A percentile compares a stretch with the other conserved stretches of the same genome.
Conservation (phyloP, 2,888 invertebrate species). For the Aradus depressus region DNA sequence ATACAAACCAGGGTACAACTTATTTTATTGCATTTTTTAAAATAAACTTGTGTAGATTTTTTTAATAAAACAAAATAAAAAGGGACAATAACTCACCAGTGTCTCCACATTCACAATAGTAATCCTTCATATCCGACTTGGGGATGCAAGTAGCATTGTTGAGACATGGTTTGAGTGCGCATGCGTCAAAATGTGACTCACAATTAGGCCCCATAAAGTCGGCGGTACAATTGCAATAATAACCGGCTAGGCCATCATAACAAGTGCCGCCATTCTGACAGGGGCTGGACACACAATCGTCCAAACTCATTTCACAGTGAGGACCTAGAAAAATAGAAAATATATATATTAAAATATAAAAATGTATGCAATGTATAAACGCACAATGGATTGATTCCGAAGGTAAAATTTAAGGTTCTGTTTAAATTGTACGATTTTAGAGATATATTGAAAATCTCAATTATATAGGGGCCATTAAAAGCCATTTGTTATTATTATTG, state of each 20-base stretch:
- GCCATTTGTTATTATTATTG: too few relatives aligned
- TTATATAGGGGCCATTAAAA: too few relatives aligned
- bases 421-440: too few relatives aligned
- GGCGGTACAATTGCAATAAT: conserved; percentile 46
- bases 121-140: conserved; percentile 38
- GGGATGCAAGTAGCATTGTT: conserved; percentile 51
- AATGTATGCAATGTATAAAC: too few relatives aligned
- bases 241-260: conserved; percentile 42
- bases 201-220: conserved; percentile 48
- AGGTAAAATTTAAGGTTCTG: too few relatives aligned
- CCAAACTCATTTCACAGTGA: conserved; percentile 59
- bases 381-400: too few relatives aligned
- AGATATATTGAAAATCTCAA: too few relatives aligned
- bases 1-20: too few relatives aligned
- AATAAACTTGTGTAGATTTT: neutral
- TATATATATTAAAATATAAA: too few relatives aligned
- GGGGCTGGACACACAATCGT: conserved; percentile 65
- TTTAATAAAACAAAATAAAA: conserved; percentile 1
- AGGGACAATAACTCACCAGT: conserved; percentile 36
- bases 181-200: conserved; percentile 46
- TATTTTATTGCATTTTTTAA: neutral
- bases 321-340: conserved; percentile 23
- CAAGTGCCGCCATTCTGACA: conserved; percentile 55
- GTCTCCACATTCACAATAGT: conserved; percentile 49
- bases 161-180: conserved; percentile 47